Percentiles rank a stretch among this genome's conserved stretches.
phyloP scores from a whole-genome alignment of 2,888 invertebrate genomes.

The Lamellibrachia satsuma region DNA sequence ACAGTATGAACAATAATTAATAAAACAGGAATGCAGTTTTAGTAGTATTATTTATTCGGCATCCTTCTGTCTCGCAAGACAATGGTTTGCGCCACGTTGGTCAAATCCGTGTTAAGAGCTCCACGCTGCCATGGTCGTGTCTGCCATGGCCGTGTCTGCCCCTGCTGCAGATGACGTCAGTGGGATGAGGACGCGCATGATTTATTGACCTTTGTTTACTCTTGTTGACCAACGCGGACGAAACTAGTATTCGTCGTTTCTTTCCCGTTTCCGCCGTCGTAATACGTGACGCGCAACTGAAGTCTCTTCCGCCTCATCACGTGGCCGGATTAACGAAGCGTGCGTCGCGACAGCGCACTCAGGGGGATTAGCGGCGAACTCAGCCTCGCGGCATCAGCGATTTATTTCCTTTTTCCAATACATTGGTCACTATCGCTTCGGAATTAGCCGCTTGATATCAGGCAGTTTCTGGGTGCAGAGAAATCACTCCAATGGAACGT shows the following conservation, averaged over 20 bases:
- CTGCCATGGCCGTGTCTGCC: no score
- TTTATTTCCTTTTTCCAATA: conserved; percentile 5
- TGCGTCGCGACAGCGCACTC: not conserved
- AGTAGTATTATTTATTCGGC: not conserved
- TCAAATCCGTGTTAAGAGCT: no score
- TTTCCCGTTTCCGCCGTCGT: not conserved
- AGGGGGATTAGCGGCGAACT: not conserved
- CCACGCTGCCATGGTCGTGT: no score
- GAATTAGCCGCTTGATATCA: not conserved
- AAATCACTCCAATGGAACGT: not conserved
- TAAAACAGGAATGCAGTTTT: not conserved
- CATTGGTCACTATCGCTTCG: not conserved
- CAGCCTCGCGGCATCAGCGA: not conserved
- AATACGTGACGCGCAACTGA: not conserved
- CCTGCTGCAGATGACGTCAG: no score
- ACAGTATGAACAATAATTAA: no score
- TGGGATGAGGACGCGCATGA: no score
- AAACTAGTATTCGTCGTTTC: not conserved
- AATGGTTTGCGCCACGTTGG: no score
- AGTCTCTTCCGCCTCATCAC: not conserved
- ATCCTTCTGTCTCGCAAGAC: no score
- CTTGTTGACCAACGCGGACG: no score
- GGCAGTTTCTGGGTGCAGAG: not conserved
- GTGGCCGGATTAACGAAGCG: not conserved
- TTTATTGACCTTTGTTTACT: no score